Evolutionary conservation across 2,797 vertebrate genomes (phyloP).

Genomic region (Gobionotothen gibberifrons): DNA sequence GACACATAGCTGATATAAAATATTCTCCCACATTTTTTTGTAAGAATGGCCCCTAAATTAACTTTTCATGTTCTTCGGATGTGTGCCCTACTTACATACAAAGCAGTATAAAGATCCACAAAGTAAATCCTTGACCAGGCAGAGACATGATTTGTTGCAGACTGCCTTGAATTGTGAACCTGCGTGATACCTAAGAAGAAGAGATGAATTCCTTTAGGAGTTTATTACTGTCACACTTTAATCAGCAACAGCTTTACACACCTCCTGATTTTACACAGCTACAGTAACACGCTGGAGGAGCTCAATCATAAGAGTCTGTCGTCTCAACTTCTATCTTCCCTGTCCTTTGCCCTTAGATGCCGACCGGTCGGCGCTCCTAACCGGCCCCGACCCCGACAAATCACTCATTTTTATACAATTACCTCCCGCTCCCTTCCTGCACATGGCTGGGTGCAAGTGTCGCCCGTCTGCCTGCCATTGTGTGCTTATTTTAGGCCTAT

Average conservation of each 20-base stretch:
- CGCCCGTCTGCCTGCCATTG: conserved; percentile 90
- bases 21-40: not conserved
- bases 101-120: conserved; percentile 1
- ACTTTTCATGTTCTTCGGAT: not conserved
- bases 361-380: conserved; percentile 70
- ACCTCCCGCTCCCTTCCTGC: conserved; percentile 86
- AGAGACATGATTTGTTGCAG: not conserved
- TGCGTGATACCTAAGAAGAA: conserved; percentile 8
- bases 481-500: conserved; percentile 97
- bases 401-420: conserved; percentile 88
- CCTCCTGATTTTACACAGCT: conserved; percentile 15
- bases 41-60: not conserved
- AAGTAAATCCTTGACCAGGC: conserved; percentile 6
- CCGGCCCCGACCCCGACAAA: conserved; percentile 78
- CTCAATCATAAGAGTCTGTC: conserved; percentile 28
- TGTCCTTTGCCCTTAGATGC: conserved; percentile 56
- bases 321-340: conserved; percentile 30
- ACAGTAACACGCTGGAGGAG: conserved; percentile 33
- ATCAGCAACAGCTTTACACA: conserved; percentile 14
- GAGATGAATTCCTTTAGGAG: conserved; percentile 9
- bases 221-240: conserved; percentile 11
- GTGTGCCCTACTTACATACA: not conserved
- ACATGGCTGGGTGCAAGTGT: conserved; percentile 82
- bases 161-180: conserved; percentile 13
- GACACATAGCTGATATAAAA: no score